Percentiles rank a stretch among this genome's conserved stretches.
phyloP scores from a whole-genome alignment of 2,888 invertebrate species.

The Tachina fera region DNA sequence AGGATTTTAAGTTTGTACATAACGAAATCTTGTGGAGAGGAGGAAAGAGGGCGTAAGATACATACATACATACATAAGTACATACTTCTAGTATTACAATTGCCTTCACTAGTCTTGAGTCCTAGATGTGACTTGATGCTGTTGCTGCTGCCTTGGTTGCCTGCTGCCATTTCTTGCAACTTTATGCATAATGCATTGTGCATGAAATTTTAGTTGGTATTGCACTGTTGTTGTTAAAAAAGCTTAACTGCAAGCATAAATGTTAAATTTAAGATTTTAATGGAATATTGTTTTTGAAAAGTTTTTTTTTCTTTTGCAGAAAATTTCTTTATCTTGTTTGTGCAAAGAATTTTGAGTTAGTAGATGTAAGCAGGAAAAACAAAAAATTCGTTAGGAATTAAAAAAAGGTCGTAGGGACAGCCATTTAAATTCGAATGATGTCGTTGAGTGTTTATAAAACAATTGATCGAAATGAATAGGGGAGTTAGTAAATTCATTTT shows the following conservation, averaged over 20 bases:
- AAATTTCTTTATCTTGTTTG: conserved; percentile 58
- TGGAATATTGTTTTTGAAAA: conserved; percentile 58
- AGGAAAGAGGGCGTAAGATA: not conserved
- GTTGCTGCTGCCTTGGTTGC: conserved; percentile 6
- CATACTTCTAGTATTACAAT: conserved; percentile 6
- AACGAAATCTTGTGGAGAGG: not conserved
- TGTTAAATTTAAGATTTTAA: conserved; percentile 59
- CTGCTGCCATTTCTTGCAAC: conserved; percentile 58
- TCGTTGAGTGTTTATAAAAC: not conserved
- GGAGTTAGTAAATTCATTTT: not conserved
- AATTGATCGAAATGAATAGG: not conserved
- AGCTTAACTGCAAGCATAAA: conserved; percentile 29
- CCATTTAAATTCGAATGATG: conserved; percentile 58
- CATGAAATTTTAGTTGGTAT: conserved; percentile 38
- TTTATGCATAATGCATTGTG: conserved; percentile 69
- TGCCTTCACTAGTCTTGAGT: conserved; percentile 50
- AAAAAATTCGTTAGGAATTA: conserved; percentile 12
- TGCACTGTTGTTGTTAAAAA: conserved; percentile 11
- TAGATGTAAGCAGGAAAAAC: not conserved
- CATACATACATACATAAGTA: not conserved
- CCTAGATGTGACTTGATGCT: conserved; percentile 45
- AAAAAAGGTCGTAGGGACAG: conserved; percentile 51
- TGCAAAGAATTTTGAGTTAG: conserved; percentile 34
- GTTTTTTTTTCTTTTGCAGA: not conserved
- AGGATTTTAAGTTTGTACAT: conserved; percentile 4